A percentile compares a stretch with the other conserved stretches of the same genome.
These are phyloP conservation scores for Leptopilina clavipes DNA, from an alignment of 1,140 invertebrate species.

Conservation along the genomic window DNA sequence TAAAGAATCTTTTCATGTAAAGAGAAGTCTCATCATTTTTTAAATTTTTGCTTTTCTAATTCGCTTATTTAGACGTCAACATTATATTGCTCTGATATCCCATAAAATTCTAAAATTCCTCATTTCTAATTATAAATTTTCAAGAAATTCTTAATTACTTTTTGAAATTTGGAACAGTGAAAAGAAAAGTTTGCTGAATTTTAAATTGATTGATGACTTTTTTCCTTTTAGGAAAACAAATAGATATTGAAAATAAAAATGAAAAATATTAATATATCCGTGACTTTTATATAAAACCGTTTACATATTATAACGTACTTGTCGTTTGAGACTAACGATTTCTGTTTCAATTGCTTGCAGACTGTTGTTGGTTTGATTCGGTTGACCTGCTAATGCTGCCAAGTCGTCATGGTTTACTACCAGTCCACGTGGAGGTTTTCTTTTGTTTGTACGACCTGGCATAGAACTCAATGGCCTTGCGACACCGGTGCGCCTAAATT, in stretches of 20 bases:
- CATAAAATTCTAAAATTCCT: not conserved
- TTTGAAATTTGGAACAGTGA: too few relatives aligned
- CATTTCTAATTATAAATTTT: too few relatives aligned
- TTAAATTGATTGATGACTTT: too few relatives aligned
- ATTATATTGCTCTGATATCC: conserved; percentile 43
- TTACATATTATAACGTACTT: conserved; percentile 81
- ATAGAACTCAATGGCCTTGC: conserved; percentile 75
- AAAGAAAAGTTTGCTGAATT: too few relatives aligned
- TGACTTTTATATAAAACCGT: conserved; percentile 37
- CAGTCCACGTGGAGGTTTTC: conserved; percentile 95
- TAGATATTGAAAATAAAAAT: too few relatives aligned
- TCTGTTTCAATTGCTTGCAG: conserved; percentile 94
- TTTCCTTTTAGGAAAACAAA: too few relatives aligned
- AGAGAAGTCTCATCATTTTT: not conserved
- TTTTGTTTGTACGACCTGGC: conserved; percentile 86
- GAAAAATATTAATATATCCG: too few relatives aligned
- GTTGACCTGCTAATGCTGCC: conserved; percentile 85
- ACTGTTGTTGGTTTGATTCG: conserved; percentile 86
- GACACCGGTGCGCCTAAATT: conserved; percentile 72
- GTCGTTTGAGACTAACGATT: conserved; percentile 93
- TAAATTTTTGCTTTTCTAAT: not conserved
- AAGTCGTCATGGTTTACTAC: conserved; percentile 98
- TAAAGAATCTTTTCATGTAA: too few relatives aligned
- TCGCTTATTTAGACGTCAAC: not conserved
- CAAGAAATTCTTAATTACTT: too few relatives aligned